A percentile compares a stretch with the other conserved stretches of the same genome.
Conservation (phyloP, 2,888 invertebrate genomes). For the Omphaloscelis lunosa region DNA sequence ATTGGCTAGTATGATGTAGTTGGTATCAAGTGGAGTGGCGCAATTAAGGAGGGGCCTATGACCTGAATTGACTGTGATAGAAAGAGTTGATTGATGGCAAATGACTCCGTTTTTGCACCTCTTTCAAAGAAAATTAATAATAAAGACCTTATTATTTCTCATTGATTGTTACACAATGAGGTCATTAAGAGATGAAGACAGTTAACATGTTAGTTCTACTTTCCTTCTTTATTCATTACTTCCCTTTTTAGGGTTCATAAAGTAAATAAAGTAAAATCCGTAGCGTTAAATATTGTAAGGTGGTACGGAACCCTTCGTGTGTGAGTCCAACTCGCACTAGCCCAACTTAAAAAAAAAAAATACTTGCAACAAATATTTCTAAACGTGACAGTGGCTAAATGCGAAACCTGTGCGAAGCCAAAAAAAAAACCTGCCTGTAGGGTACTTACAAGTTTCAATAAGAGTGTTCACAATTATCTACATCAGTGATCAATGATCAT, state of each 20-base stretch:
- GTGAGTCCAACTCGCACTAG: too few relatives aligned
- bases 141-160: slow-evolving; percentile 2
- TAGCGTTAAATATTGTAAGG: too few relatives aligned
- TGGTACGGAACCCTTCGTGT: too few relatives aligned
- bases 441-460: not conserved
- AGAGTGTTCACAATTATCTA: not conserved
- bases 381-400: too few relatives aligned
- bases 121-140: not conserved
- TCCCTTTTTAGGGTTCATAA: too few relatives aligned
- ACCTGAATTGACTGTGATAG: not conserved
- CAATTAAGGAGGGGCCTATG: not conserved
- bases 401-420: too few relatives aligned
- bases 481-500: not conserved
- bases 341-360: too few relatives aligned
- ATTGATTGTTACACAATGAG: slow-evolving; percentile 14
- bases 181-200: not conserved
- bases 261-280: too few relatives aligned
- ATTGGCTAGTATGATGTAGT: not conserved
- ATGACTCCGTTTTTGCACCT: slow-evolving; percentile 2
- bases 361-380: too few relatives aligned
- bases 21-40: not conserved
- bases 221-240: too few relatives aligned
- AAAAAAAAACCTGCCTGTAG: too few relatives aligned
- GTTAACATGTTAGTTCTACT: slow-evolving; percentile 1
- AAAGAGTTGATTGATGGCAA: slow-evolving; percentile 1